Evolutionary conservation across 2,113 vertebrate species (phyloP), one percentile per base, ranked within the genome.

Genomic region (Orcinus orca): DNA sequence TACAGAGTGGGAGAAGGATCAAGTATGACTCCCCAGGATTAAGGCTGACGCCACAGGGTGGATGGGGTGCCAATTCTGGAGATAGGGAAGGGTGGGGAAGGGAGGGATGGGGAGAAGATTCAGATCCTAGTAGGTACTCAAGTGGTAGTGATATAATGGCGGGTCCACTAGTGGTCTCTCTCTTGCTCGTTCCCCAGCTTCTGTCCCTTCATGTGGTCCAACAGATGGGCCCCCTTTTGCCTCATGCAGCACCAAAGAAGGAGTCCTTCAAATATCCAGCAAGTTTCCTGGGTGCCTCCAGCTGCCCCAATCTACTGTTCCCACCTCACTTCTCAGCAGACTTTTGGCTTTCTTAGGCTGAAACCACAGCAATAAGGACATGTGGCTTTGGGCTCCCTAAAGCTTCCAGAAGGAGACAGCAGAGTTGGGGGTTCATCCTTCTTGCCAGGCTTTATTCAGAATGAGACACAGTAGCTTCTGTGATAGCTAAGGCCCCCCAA

Each of bases 131-230:
- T 0, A 79, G 31, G 10, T 7, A 2, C 47, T 70, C 23, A 2
- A 23, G 79, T 2, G 55, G 55, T 31, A 21, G 9, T 0, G 18
- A 11, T 3, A 2, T 17, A 8, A 3, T 7, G 8, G 26, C 10
- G 25, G 70, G n/a, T 8, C 31, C 17, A 11, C 10, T 25, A 7
- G 15, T 3, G 17, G 3, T 14, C 25, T 50, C 53, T 36, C 50
- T 62, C 17, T 31, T 2, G 0, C 80, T 74, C 5, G 0, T 15
- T 33, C 31, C 50, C 8, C 77, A 67, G 18, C 71, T 47, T 20
- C 17, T 2, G 1, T 33, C 15, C 15, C 26, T 41, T 38, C 11
- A 0, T 20, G 87, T 18, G 17, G 26, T 47, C 13, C 1, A 23
- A 70, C 3, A 13, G 8, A 29, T 11, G 12, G 21, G 15, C 15